These are phyloP conservation scores for Azemiops feae DNA, from an alignment of 2,113 vertebrate genomes.

Conservation along the genomic window DNA sequence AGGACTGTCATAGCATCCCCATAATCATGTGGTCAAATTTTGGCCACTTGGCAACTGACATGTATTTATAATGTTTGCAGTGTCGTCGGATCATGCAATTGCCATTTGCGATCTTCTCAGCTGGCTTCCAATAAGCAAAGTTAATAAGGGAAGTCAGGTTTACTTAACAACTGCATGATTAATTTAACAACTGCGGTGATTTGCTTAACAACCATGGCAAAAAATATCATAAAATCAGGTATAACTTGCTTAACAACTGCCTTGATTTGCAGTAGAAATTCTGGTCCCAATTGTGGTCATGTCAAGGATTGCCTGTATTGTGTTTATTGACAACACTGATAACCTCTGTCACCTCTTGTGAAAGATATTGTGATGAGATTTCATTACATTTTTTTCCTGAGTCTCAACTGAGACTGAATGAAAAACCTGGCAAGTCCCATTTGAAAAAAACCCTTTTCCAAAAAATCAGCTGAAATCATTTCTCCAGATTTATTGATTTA, in stretches of 20 bases:
- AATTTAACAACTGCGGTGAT: background rate
- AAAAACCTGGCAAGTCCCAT: background rate
- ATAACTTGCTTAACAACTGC: background rate
- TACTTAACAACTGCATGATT: background rate
- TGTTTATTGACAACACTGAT: background rate
- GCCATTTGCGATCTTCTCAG: background rate
- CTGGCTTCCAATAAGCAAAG: background rate
- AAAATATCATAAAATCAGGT: background rate
- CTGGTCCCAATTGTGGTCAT: background rate
- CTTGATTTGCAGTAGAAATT: background rate
- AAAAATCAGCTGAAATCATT: background rate
- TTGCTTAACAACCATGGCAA: background rate
- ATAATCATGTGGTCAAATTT: background rate
- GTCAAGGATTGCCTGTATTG: background rate
- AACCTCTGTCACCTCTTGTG: background rate
- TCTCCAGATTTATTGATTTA: background rate
- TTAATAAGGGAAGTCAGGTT: background rate
- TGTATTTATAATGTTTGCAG: background rate
- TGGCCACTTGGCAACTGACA: background rate
- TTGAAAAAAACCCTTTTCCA: background rate
- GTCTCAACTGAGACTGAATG: background rate
- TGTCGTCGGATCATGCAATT: background rate
- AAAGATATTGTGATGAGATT: background rate
- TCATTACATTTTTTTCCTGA: background rate
- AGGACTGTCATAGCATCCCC: background rate